Conservation (phyloP, 2,797 vertebrate genomes). For the Microtus agrestis region DNA sequence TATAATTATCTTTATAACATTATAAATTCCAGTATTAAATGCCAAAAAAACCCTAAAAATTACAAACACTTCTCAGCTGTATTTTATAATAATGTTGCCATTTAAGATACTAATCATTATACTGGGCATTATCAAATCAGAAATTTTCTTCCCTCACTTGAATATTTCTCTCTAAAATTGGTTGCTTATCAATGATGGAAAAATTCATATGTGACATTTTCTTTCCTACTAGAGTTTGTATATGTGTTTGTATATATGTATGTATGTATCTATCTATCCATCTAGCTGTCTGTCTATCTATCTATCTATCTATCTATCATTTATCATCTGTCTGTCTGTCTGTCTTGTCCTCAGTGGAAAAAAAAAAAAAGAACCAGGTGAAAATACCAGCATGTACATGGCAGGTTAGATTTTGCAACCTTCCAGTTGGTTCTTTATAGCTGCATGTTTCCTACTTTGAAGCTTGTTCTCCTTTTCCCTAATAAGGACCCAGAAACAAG, state of each 20-base stretch:
- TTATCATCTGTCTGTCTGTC: too few species aligned
- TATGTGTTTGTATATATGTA: background rate
- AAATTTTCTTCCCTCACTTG: background rate
- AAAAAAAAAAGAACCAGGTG: background rate
- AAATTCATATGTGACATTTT: background rate
- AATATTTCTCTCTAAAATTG: background rate
- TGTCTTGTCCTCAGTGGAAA: background rate
- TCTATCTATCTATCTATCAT: background rate
- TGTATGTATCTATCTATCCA: background rate
- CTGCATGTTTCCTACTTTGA: conserved; percentile 31
- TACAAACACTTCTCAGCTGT: conserved; percentile 4
- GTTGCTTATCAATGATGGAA: background rate
- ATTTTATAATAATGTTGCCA: conserved; percentile 30
- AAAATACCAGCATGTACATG: background rate
- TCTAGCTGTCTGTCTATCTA: background rate
- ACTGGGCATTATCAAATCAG: conserved; percentile 40
- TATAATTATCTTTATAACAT: conserved; percentile 24
- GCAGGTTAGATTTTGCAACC: background rate
- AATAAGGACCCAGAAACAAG: background rate
- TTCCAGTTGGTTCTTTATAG: background rate
- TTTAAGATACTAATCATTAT: conserved; percentile 20
- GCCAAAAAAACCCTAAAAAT: background rate
- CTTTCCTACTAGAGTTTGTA: background rate
- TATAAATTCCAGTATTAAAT: background rate
- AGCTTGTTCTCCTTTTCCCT: conserved; percentile 12